These are phyloP conservation scores for Actinopyga echinites DNA, from an alignment of 53 echinoderm and acorn worm genomes.

Conservation along the genomic window DNA sequence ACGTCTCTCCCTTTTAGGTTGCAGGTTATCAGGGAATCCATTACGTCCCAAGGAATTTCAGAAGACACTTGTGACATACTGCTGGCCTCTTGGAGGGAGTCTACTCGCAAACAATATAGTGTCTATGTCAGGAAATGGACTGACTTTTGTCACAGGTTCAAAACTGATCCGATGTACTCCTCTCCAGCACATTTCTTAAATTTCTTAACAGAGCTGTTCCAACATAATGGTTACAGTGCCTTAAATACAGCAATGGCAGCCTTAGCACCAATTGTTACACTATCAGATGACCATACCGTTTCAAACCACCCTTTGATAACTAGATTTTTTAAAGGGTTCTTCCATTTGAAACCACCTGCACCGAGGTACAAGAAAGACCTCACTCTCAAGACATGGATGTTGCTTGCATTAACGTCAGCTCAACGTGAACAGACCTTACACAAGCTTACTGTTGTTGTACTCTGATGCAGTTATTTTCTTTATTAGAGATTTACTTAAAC, in stretches of 20 bases:
- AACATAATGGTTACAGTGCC: neutral
- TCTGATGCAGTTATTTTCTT: neutral
- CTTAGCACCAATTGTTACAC: neutral
- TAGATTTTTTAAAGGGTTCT: slow-evolving; percentile 48
- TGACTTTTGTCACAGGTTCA: neutral
- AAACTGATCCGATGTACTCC: neutral
- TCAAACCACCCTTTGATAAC: slow-evolving; percentile 31
- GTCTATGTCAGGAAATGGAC: slow-evolving; percentile 40
- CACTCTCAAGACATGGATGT: slow-evolving; percentile 20
- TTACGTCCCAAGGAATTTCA: slow-evolving; percentile 11
- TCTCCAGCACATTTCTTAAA: slow-evolving; percentile 20
- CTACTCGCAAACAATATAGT: slow-evolving; percentile 35
- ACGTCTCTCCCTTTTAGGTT: slow-evolving; percentile 25
- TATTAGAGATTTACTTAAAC: slow-evolving; percentile 30
- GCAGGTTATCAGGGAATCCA: slow-evolving; percentile 36
- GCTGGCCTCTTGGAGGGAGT: slow-evolving; percentile 42
- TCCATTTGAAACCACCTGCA: slow-evolving; percentile 34
- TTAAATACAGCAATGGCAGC: slow-evolving; percentile 39
- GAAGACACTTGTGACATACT: slow-evolving; percentile 16
- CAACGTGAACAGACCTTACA: slow-evolving; percentile 38
- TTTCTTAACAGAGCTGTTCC: slow-evolving; percentile 22
- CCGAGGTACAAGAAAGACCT: slow-evolving; percentile 26
- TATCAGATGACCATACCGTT: neutral
- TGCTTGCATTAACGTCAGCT: slow-evolving; percentile 24
- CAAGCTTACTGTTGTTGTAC: neutral